Evolutionary conservation across 2,888 invertebrate species (phyloP), one percentile per base, ranked within the genome.

Genomic region (Lutraria lutraria): DNA sequence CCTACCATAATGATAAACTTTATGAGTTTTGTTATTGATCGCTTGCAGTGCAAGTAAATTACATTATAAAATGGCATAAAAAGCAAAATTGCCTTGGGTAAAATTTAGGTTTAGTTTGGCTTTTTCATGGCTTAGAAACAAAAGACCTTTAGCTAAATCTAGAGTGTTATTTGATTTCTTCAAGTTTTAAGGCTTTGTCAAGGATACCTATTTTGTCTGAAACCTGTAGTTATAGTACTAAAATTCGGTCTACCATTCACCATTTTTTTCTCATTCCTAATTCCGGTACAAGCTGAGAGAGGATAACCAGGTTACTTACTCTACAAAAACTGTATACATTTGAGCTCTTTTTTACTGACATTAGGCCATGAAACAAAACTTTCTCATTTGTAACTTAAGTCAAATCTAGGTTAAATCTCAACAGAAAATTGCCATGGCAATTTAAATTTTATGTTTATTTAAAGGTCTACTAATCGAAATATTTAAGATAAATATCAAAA

Each of bases 41-140:
- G 63, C 63, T 25, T 68, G 63, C 63, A 68, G 63, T 68, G 63
- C 63, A 25, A 68, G 63, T 25, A 10, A 68, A 25, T 68, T 68
- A 68, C 63, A 25, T 68, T 68, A 25, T 68, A 25, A 43, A n/a
- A 68, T 25, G n/a, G 63, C 63, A 43, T 43, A 43, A 43, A n/a
- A 43, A 25, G 63, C n/a, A 25, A 2, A 25, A 0, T n/a, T 60
- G 60, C 60, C 60, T 60, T 60, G 21, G n/a, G 60, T 60, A 19
- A 60, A 60, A 60, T 21, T 3, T n/a, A 3, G 56, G 15, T 60
- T 21, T 60, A 0, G 12, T 60, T 60, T n/a, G 19, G 0, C 19
- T 60, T 60, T 60, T 60, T 19, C 19, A n/a, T n/a, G 10, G 63
- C 63, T 63, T 63, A 21, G 56, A 56, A 56, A 56, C 56, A 56